Evolutionary conservation across 2,113 vertebrate species (phyloP).

Genomic region (Equus przewalskii): DNA sequence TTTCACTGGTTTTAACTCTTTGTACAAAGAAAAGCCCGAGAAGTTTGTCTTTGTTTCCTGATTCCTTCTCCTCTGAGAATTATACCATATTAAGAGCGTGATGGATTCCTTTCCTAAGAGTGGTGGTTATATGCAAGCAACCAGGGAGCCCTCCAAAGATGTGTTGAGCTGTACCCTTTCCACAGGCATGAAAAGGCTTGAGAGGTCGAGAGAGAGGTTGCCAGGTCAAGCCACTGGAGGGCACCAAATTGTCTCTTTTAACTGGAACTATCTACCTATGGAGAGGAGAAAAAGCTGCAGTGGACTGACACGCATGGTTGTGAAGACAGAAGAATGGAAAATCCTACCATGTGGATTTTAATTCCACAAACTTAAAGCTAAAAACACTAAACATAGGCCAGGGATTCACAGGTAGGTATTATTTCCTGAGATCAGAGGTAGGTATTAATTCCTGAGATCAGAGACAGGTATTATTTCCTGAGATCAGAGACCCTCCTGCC

Average conservation of each 20-base stretch:
- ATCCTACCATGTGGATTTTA: neutral
- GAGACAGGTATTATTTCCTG: neutral
- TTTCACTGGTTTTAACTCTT: neutral
- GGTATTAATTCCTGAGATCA: neutral
- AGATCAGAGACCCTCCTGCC: neutral
- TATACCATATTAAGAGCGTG: neutral
- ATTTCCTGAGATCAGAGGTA: neutral
- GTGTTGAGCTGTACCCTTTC: neutral
- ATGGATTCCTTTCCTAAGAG: neutral
- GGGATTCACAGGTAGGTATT: neutral
- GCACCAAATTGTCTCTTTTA: conserved; percentile 69
- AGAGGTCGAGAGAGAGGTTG: conserved; percentile 57
- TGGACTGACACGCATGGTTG: rapidly evolving
- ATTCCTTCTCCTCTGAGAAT: neutral
- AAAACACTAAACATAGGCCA: neutral
- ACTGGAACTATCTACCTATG: neutral
- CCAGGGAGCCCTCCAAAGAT: neutral
- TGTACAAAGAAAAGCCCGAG: neutral
- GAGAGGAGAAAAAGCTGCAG: neutral
- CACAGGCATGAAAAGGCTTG: conserved; percentile 33
- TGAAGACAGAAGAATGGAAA: neutral
- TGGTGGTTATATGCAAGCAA: neutral
- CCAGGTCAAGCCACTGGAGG: conserved; percentile 72
- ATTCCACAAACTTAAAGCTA: neutral
- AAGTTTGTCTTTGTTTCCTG: neutral